A percentile compares a stretch with the other conserved stretches of the same genome.
These are phyloP conservation scores for Alca torda DNA, from an alignment of 2,797 vertebrate genomes.

Conservation along the genomic window DNA sequence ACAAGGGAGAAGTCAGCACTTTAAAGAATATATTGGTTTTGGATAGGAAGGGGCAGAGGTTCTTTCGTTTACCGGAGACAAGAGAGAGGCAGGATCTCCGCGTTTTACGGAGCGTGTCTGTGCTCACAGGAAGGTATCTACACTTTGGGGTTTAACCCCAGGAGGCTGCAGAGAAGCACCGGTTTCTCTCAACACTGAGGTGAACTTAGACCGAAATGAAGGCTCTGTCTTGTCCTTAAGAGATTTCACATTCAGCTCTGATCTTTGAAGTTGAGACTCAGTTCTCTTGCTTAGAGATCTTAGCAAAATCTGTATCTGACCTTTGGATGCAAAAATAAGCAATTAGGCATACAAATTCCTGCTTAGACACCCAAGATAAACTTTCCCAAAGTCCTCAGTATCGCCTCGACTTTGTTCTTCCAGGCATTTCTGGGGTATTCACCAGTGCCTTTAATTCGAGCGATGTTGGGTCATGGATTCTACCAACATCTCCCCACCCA, in stretches of 20 bases:
- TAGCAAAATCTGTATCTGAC: not conserved
- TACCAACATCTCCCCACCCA: not conserved
- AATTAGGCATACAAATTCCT: not conserved
- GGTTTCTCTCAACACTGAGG: not conserved
- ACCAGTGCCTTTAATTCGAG: not conserved
- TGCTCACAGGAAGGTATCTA: not conserved
- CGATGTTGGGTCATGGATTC: not conserved
- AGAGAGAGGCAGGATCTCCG: not conserved
- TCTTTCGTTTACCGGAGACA: not conserved
- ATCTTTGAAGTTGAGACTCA: not conserved
- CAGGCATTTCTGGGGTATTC: not conserved
- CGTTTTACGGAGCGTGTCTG: not conserved
- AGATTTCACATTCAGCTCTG: not conserved
- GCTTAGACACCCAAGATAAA: not conserved
- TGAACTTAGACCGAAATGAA: not conserved
- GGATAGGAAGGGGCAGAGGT: not conserved
- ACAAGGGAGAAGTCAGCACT: not conserved
- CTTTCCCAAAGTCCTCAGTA: not conserved
- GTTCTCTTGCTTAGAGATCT: not conserved
- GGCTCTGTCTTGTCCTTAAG: not conserved
- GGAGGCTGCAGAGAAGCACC: not conserved
- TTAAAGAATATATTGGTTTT: not conserved
- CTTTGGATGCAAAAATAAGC: not conserved
- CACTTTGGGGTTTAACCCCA: not conserved
- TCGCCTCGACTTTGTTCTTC: not conserved